phyloP scores from a whole-genome alignment of 2,113 vertebrate genomes.

The Dissostichus mawsoni region DNA sequence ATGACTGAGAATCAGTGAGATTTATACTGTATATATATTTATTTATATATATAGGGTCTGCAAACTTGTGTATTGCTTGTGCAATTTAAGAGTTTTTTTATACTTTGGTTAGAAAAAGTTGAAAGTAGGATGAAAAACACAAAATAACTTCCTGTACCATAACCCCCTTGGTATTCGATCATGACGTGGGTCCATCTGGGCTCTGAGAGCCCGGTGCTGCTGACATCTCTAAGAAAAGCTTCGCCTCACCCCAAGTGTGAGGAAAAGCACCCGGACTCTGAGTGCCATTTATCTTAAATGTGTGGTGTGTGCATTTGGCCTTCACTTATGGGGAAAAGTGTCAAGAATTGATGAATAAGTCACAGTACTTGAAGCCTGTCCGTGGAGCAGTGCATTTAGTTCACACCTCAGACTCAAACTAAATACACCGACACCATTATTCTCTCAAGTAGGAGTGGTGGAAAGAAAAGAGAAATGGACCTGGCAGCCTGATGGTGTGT shows the following conservation, averaged over 20 bases:
- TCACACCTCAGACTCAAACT: constrained; percentile 67
- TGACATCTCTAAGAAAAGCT: constrained; percentile 42
- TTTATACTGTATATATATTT: no score
- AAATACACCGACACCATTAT: constrained; percentile 54
- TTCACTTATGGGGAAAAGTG: constrained; percentile 57
- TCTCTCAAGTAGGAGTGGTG: constrained; percentile 24
- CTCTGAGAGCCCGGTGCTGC: constrained; percentile 29
- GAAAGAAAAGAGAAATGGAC: constrained; percentile 42
- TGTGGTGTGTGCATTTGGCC: constrained; percentile 35
- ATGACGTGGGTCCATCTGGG: constrained; percentile 21
- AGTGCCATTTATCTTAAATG: constrained; percentile 57
- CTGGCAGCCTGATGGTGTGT: constrained; percentile 17
- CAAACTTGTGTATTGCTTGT: background rate
- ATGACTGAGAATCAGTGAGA: no score
- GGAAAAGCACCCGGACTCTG: constrained; percentile 8
- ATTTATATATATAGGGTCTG: background rate
- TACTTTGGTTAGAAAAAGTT: background rate
- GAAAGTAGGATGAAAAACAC: background rate
- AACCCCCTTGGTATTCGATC: background rate
- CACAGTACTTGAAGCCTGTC: constrained; percentile 21
- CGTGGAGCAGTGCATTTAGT: constrained; percentile 61
- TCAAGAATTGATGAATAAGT: constrained; percentile 72
- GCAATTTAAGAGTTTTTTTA: background rate
- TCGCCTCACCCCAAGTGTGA: constrained; percentile 28
- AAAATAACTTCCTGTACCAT: no score